phyloP scores from a whole-genome alignment of 2,888 invertebrate genomes.

The Tridacna crocea region DNA sequence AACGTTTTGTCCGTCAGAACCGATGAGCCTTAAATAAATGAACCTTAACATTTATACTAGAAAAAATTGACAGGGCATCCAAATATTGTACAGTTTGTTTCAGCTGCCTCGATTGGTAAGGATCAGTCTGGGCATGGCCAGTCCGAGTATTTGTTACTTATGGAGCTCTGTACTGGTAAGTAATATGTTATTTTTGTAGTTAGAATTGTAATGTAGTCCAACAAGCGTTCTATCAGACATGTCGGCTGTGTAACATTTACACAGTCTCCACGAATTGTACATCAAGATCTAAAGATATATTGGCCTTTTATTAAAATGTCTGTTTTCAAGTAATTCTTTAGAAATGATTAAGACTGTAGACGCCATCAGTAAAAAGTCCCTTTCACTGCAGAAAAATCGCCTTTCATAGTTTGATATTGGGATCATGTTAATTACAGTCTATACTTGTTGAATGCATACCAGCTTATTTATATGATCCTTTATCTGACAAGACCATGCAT shows the following conservation, averaged over 20 bases:
- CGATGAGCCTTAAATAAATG: too few species aligned
- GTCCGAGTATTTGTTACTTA: slow-evolving; percentile 95
- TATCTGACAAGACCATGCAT: too few species aligned
- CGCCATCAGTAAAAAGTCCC: too few species aligned
- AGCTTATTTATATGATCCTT: too few species aligned
- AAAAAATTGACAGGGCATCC: slow-evolving; percentile 96
- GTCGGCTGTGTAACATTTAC: slow-evolving; percentile 97
- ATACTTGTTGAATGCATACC: too few species aligned
- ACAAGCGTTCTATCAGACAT: slow-evolving; percentile 95
- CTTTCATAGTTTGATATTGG: too few species aligned
- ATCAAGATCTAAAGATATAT: slow-evolving; percentile 95
- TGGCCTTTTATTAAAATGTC: background rate
- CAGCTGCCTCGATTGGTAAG: slow-evolving; percentile 92
- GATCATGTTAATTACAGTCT: too few species aligned
- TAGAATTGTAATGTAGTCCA: slow-evolving; percentile 85
- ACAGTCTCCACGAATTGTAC: slow-evolving; percentile 95
- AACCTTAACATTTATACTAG: slow-evolving; percentile 74
- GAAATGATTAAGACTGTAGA: too few species aligned
- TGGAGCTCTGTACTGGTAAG: slow-evolving; percentile 95
- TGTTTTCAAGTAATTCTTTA: too few species aligned
- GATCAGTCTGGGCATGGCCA: slow-evolving; percentile 91
- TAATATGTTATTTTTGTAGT: background rate
- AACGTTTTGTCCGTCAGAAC: too few species aligned
- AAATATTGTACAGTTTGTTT: slow-evolving; percentile 95
- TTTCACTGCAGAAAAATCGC: too few species aligned